Evolutionary conservation across 1,140 invertebrate species (phyloP).

Genomic region (Drosophila jambulina): DNA sequence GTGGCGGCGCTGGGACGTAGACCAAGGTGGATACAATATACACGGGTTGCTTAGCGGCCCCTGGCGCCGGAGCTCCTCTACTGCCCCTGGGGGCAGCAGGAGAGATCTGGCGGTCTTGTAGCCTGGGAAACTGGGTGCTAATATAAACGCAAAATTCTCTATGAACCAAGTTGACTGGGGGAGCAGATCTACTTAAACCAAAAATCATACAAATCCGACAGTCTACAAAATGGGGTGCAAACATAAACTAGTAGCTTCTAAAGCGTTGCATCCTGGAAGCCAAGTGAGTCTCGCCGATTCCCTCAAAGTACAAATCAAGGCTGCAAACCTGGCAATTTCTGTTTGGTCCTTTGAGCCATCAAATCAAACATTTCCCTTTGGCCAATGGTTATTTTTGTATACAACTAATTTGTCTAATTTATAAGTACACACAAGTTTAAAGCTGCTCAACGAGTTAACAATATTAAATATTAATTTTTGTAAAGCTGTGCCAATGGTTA

Average conservation of each 20-base stretch:
- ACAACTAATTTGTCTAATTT: slow-evolving; percentile 8
- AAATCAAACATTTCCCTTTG: neutral
- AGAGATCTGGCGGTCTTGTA: slow-evolving; percentile 49
- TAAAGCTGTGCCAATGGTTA: neutral
- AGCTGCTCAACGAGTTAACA: slow-evolving; percentile 6
- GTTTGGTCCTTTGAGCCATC: neutral
- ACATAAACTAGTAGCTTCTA: slow-evolving; percentile 36
- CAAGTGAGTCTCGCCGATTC: slow-evolving; percentile 56
- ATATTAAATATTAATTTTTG: slow-evolving; percentile 4
- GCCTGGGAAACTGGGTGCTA: slow-evolving; percentile 76
- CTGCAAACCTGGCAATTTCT: slow-evolving; percentile 38
- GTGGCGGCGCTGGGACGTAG: slow-evolving; percentile 64
- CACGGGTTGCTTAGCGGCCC: slow-evolving; percentile 33
- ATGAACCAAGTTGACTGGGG: slow-evolving; percentile 68
- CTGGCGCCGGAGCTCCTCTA: slow-evolving; percentile 27
- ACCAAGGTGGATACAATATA: slow-evolving; percentile 59
- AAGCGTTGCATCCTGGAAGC: slow-evolving; percentile 65
- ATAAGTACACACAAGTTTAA: slow-evolving; percentile 4
- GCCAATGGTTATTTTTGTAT: neutral
- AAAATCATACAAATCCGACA: slow-evolving; percentile 40
- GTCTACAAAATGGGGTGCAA: slow-evolving; percentile 46
- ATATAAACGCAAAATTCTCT: slow-evolving; percentile 81
- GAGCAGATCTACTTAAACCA: slow-evolving; percentile 25
- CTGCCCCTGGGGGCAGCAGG: slow-evolving; percentile 7
- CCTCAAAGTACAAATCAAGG: slow-evolving; percentile 35